Evolutionary conservation across 2,888 invertebrate genomes (phyloP), one percentile per base, ranked within the genome.

Genomic region (Eutolmus rufibarbis): DNA sequence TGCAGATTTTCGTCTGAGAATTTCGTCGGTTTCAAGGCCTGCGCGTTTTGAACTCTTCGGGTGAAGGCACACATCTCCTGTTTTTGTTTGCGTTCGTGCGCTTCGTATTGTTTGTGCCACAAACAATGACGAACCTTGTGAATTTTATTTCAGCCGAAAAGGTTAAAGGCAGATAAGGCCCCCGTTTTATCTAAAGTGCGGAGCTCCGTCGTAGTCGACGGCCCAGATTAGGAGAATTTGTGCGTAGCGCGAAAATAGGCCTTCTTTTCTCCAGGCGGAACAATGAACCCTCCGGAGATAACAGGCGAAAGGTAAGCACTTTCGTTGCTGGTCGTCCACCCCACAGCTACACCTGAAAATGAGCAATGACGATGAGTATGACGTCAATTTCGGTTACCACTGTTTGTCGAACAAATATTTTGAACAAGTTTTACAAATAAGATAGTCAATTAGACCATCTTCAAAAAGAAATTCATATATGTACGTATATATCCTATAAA

Each of bases 1-100:
- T 74, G 85, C 85, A 85, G 74, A 85, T 88, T 87, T 88, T 87
- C 87, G 87, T 88, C 84, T 88, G 86, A 76, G 86, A 79, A 87
- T 74, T 84, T 88, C 86, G 57, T 34, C 66, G 82, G 81, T 76
- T 79, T 86, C 86, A 86, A 86, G 88, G 86, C 86, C 86, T 88
- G 82, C 78, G 56, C 66, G 28, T 46, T 51, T 87, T 85, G 66
- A 40, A 37, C 37, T 37, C 66, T 19, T 34, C 34, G 66, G 82
- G 34, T 84, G 82, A 84, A 84, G 82, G 57, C 82, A 74, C 74
- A 74, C 34, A 74, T 85, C 74, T 74, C 34, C 74, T 46, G 46
- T 85, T 74, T 85, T 85, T 84, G n/a, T 84, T 84, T 84, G 57
- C 82, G 57, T 82, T 66, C 82, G 57, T 40, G 40, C 74, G 74